Evolutionary conservation across 2,888 invertebrate species (phyloP), one percentile per base, ranked within the genome.

Genomic region (Heliconius charithonia): DNA sequence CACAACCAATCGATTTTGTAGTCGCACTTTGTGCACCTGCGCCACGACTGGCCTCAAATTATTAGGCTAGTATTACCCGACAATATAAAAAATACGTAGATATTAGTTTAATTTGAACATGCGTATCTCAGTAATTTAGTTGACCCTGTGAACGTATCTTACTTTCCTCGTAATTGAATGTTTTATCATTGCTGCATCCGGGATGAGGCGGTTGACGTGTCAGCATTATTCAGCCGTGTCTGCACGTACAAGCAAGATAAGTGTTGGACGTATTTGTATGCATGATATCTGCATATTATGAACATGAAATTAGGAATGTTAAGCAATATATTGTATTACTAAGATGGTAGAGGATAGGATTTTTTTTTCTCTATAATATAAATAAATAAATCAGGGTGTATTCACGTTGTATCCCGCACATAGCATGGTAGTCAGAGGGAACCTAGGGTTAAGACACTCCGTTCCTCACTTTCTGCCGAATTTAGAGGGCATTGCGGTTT

Each of bases 171-270:
- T 84, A 84, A 83, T 82, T 82, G 81, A 76, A 81, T 73, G 78
- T 76, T 73, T 82, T 83, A 82, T 83, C 83, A 79, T 80, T 72
- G 77, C 77, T 65, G 81, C 83, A 83, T 84, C 83, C 84, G 81
- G 81, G 81, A 81, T 72, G 81, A 77, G 77, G 73, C 76, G 67
- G 80, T 78, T 78, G 75, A 77, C 66, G 75, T 62, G 75, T 75
- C 79, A 75, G 75, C 77, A 70, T 76, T 72, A 74, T 70, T 77
- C 73, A 63, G 69, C 56, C 81, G 77, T 69, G 75, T 76, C 72
- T 56, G 73, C 69, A 77, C 74, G 79, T 76, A 71, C 65, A 56
- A 37, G 69, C 22, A 37, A 59, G 76, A 76, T 78, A 81, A 79
- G 16, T 59, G 32, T 59, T 25, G 32, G n/a, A 37, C 16, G 16